Percentiles rank a stretch among this genome's conserved stretches.
These are phyloP conservation scores for Prunella fulvescens DNA, from an alignment of 2,113 vertebrate species.

Conservation along the genomic window DNA sequence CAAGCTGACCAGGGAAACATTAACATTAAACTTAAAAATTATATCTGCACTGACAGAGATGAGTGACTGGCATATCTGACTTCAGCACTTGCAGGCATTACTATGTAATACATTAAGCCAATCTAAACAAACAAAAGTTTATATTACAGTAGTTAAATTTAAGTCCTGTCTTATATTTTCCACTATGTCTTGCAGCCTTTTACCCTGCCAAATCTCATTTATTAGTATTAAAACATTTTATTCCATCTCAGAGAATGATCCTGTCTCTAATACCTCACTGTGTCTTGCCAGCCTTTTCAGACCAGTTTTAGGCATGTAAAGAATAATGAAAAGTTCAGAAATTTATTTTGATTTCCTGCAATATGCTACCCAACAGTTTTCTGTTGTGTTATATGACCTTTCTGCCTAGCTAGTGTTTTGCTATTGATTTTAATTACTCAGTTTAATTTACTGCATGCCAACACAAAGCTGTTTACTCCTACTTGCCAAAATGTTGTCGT, in stretches of 20 bases:
- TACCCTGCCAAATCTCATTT: neutral
- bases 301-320: conserved; percentile 63
- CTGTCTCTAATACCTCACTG: neutral
- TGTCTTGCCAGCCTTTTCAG: neutral
- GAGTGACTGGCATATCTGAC: neutral
- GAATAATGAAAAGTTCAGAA: conserved; percentile 86
- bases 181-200: neutral
- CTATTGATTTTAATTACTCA: conserved; percentile 98
- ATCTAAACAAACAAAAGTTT: neutral
- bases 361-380: conserved; percentile 77
- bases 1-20: neutral
- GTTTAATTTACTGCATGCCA: conserved; percentile 85
- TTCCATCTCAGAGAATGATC: neutral
- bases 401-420: conserved; percentile 85
- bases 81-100: neutral
- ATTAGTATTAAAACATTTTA: neutral
- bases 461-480: conserved; percentile 83
- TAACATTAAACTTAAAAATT: neutral
- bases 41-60: neutral
- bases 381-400: conserved; percentile 86
- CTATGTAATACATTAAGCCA: neutral
- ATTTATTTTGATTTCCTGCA: conserved; percentile 81
- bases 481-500: conserved; percentile 81
- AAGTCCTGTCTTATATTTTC: neutral
- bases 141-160: neutral